phyloP scores from a whole-genome alignment of 2,113 vertebrate genomes.

The Taurulus bubalis region DNA sequence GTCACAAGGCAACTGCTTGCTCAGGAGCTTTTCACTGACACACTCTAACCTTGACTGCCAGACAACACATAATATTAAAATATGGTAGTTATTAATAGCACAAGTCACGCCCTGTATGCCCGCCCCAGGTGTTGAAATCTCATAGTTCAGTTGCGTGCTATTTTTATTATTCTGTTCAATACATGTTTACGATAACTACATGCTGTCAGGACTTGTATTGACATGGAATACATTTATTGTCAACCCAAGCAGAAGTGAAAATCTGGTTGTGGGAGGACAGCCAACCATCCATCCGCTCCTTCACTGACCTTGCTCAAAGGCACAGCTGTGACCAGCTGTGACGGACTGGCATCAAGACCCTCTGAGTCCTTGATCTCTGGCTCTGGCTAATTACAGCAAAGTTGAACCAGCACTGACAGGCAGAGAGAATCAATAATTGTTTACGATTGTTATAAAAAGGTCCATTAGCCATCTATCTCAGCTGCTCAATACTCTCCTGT shows the following conservation, averaged over 20 bases:
- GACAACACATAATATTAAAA: constrained; percentile 43
- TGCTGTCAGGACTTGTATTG: neutral
- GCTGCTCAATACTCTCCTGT: constrained; percentile 8
- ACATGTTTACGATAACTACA: constrained; percentile 21
- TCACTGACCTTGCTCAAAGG: constrained; percentile 38
- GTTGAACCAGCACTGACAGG: neutral
- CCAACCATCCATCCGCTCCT: neutral
- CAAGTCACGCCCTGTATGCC: neutral
- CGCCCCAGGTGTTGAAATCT: neutral
- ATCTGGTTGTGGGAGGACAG: neutral
- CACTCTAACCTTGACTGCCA: constrained; percentile 62
- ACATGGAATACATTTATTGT: neutral
- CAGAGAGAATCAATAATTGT: constrained; percentile 58
- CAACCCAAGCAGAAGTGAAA: constrained; percentile 7
- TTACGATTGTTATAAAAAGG: constrained; percentile 55
- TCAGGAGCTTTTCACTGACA: constrained; percentile 57
- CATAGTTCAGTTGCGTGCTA: constrained; percentile 12
- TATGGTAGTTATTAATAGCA: constrained; percentile 59
- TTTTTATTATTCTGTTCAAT: constrained; percentile 20
- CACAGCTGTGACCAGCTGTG: constrained; percentile 20
- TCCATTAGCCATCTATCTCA: constrained; percentile 55
- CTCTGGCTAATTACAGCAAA: neutral
- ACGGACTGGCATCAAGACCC: constrained; percentile 12
- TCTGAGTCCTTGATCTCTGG: neutral
- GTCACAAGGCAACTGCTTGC: constrained; percentile 46